phyloP scores from a whole-genome alignment of 2,797 vertebrate genomes.

The Falco cherrug region DNA sequence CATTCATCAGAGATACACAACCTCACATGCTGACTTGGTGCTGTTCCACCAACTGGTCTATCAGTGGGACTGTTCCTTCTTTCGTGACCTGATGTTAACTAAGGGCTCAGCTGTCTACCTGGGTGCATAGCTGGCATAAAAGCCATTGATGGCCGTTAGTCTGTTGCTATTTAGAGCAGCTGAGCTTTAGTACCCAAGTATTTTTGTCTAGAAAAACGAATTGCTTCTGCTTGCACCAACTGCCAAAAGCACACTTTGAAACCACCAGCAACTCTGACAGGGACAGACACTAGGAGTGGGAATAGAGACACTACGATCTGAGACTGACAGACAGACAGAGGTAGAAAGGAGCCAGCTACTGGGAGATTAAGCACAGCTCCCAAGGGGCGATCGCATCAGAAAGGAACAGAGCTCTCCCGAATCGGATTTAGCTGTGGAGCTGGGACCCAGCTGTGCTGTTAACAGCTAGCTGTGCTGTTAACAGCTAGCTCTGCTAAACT shows the following conservation, averaged over 20 bases:
- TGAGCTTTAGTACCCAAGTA: background rate
- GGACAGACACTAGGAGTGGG: background rate
- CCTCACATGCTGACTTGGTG: accelerated
- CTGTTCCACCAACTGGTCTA: background rate
- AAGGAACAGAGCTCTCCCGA: background rate
- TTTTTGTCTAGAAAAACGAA: background rate
- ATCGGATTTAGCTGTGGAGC: background rate
- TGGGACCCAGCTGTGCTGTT: background rate
- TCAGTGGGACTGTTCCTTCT: background rate
- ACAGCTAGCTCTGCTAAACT: background rate
- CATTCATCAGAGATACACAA: background rate
- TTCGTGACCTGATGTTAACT: background rate
- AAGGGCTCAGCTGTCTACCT: background rate
- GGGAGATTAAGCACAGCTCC: background rate
- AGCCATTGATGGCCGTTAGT: background rate
- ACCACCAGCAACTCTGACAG: background rate
- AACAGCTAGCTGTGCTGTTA: background rate
- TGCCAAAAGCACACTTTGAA: background rate
- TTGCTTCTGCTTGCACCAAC: background rate
- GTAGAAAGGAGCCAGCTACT: background rate
- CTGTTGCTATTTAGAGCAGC: background rate
- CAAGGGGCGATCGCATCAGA: background rate
- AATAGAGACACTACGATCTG: background rate
- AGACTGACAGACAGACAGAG: background rate
- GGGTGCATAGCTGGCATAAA: background rate